Conservation (phyloP, 2,888 invertebrate genomes). For the Nasonovia ribisnigri region DNA sequence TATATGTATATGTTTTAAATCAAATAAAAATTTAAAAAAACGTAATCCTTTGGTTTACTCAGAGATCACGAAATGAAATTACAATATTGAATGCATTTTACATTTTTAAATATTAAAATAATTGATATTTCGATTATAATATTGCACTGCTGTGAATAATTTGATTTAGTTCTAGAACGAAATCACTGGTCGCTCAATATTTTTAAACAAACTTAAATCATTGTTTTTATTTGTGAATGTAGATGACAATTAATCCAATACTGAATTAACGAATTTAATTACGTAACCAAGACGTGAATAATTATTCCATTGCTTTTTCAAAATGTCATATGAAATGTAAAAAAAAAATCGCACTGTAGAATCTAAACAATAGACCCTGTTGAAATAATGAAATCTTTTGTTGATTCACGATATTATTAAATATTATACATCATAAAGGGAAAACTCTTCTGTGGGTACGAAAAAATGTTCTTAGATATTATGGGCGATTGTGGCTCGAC, state of each 20-base stretch:
- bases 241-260: background rate
- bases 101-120: background rate
- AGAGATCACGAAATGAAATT: background rate
- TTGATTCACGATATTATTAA: background rate
- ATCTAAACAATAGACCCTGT: background rate
- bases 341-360: background rate
- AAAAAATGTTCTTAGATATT: background rate
- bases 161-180: background rate
- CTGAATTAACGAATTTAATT: slow-evolving; percentile 12
- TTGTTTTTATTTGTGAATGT: background rate
- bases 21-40: background rate
- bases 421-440: background rate
- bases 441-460: background rate
- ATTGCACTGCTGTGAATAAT: background rate
- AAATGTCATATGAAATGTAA: background rate
- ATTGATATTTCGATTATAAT: background rate
- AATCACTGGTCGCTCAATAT: background rate
- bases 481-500: background rate
- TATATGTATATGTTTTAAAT: background rate
- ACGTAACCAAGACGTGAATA: background rate
- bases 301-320: background rate
- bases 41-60: fast-evolving
- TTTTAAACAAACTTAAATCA: background rate
- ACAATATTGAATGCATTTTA: background rate
- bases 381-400: slow-evolving; percentile 4